These are phyloP conservation scores for Odontamblyopus rebecca DNA, from an alignment of 2,797 vertebrate species.

Conservation along the genomic window DNA sequence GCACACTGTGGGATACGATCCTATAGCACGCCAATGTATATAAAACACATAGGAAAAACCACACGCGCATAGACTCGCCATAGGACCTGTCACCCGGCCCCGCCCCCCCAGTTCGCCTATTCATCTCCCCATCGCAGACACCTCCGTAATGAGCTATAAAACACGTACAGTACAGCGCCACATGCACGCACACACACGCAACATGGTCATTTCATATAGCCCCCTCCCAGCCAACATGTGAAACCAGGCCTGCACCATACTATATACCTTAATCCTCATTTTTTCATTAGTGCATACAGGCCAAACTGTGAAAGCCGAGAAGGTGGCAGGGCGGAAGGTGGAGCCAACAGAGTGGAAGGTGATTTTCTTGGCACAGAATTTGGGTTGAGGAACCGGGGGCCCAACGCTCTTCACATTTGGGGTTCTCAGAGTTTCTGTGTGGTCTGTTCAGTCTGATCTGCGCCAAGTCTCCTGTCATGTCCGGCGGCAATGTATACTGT, in stretches of 20 bases:
- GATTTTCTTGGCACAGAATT: slow-evolving; percentile 72
- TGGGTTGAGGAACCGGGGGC: slow-evolving; percentile 41
- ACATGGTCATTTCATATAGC: slow-evolving; percentile 36
- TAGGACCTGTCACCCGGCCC: slow-evolving; percentile 29
- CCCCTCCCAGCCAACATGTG: slow-evolving; percentile 32
- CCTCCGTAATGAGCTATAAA: slow-evolving; percentile 80
- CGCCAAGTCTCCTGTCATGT: slow-evolving; percentile 18
- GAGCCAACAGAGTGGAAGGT: slow-evolving; percentile 61
- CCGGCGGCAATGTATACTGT: slow-evolving; percentile 10
- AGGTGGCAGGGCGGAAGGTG: slow-evolving; percentile 60
- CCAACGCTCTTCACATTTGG: slow-evolving; percentile 19
- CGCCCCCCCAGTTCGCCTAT: slow-evolving; percentile 49
- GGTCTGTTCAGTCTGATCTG: slow-evolving; percentile 71
- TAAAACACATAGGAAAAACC: slow-evolving; percentile 17
- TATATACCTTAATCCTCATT: slow-evolving; percentile 32
- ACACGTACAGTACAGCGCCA: slow-evolving; percentile 52
- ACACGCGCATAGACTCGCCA: slow-evolving; percentile 18
- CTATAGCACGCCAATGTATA: slow-evolving; percentile 12
- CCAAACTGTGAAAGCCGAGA: slow-evolving; percentile 71
- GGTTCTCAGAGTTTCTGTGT: slow-evolving; percentile 61
- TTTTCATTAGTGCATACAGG: slow-evolving; percentile 52
- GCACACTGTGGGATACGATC: slow-evolving; percentile 11
- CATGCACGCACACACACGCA: slow-evolving; percentile 35
- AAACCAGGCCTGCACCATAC: slow-evolving; percentile 35
- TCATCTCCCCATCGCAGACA: slow-evolving; percentile 74